Percentiles rank a stretch among this genome's conserved stretches.
Conservation (phyloP, 2,113 vertebrate genomes). For the Lutjanus erythropterus region DNA sequence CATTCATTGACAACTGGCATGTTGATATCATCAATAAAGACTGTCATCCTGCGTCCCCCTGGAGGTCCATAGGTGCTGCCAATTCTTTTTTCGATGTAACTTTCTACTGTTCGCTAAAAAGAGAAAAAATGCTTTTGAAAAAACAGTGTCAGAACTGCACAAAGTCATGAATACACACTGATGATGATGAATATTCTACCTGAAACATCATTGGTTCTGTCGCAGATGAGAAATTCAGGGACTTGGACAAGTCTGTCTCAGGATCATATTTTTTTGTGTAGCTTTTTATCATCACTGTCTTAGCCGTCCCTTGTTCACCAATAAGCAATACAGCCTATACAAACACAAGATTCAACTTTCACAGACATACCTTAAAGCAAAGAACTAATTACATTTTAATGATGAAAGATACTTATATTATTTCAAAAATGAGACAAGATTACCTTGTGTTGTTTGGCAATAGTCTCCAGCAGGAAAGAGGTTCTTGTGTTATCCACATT, state of each 20-base stretch:
- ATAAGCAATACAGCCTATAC: conserved; percentile 90
- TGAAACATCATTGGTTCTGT: conserved; percentile 93
- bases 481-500: conserved; percentile 92
- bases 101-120: conserved; percentile 88
- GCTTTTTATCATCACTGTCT: conserved; percentile 92
- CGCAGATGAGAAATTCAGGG: conserved; percentile 92
- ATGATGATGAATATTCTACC: conserved; percentile 75
- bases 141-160: neutral
- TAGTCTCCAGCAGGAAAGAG: conserved; percentile 88
- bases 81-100: conserved; percentile 92
- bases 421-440: neutral
- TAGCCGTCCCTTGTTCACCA: conserved; percentile 94
- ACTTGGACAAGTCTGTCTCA: conserved; percentile 88
- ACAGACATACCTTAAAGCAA: neutral
- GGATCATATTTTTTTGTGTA: conserved; percentile 90
- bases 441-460: conserved; percentile 92
- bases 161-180: conserved; percentile 4
- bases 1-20: conserved; percentile 94
- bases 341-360: neutral
- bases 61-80: conserved; percentile 91
- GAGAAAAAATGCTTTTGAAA: neutral
- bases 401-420: neutral
- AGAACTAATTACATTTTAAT: neutral
- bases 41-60: conserved; percentile 90
- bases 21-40: conserved; percentile 94